Evolutionary conservation across 2,113 vertebrate species (phyloP).

Genomic region (Probosciger aterrimus): DNA sequence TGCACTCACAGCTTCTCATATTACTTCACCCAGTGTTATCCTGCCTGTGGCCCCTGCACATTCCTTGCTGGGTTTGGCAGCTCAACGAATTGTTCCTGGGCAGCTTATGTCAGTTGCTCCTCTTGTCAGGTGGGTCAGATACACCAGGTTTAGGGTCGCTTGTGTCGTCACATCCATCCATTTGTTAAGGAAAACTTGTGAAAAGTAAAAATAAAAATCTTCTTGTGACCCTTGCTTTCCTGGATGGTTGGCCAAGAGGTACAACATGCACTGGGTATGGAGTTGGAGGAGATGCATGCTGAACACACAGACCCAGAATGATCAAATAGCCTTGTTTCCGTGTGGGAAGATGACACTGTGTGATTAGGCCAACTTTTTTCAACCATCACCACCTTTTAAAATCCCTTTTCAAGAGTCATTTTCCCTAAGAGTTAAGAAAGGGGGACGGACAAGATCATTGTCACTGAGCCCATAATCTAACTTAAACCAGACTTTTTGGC

Average conservation of each 20-base stretch:
- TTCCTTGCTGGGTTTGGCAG: not conserved
- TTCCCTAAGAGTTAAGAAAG: not conserved
- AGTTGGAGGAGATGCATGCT: not conserved
- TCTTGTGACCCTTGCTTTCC: not conserved
- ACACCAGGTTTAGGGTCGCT: not conserved
- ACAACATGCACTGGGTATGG: not conserved
- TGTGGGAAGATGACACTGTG: not conserved
- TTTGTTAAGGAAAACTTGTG: not conserved
- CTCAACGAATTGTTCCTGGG: not conserved
- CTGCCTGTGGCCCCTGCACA: not conserved
- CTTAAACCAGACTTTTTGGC: not conserved
- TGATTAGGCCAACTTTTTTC: not conserved
- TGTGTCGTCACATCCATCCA: fast-evolving
- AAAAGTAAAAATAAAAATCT: not conserved
- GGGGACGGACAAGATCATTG: not conserved
- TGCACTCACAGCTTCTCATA: not conserved
- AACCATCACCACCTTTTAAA: not conserved
- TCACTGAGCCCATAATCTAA: not conserved
- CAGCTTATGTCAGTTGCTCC: not conserved
- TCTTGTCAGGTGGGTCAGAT: not conserved
- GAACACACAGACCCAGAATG: not conserved
- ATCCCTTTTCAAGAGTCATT: not conserved
- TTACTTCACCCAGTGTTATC: not conserved
- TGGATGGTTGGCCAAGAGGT: not conserved
- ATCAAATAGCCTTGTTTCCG: not conserved